Base-by-base conservation (phyloP, 30 jellyfish, hydroid and myxozoan species). In the Euphysa ruthae region DNA sequence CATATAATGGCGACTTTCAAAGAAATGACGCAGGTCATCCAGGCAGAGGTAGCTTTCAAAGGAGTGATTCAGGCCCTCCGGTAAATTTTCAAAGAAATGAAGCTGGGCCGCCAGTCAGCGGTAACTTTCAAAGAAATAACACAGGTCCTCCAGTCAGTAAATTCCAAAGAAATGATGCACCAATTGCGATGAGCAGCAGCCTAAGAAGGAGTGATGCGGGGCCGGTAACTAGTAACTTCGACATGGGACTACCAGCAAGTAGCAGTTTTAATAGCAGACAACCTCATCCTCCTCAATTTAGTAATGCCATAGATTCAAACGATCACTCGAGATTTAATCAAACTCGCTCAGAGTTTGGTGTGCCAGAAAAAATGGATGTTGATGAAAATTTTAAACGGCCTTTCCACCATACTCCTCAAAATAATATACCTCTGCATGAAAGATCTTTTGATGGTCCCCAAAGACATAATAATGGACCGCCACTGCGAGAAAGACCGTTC, bases 381-480 rank as follows among this genome's bases (percentile, higher is more conserved):
- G n/a, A n/a, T n/a, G n/a, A n/a, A n/a, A n/a, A n/a, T n/a, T n/a
- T n/a, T n/a, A n/a, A n/a, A n/a, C n/a, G n/a, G n/a, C n/a, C n/a
- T n/a, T n/a, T n/a, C n/a, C n/a, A n/a, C n/a, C n/a, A n/a, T n/a
- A n/a, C 18, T 46, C 8, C 60, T 46, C 6, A n/a, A 2, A 46
- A n/a, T 4, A 46, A 8, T 8, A 29, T n/a, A n/a, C 4, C 23
- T 2, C 60, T 29, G 7, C 23, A n/a, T 46, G 60, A 46, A 4
- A 46, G 60, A 46, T 10, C 60, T 2, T n/a, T 46, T 25, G 60
- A 46, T 46, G 60, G 60, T 12, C 52, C 52, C 23, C 60, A n/a
- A n/a, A n/a, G n/a, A n/a, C n/a, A n/a, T n/a, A n/a, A n/a, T n/a
- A n/a, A n/a, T n/a, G n/a, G n/a, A n/a, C n/a, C n/a, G n/a, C n/a